phyloP scores from a whole-genome alignment of 2,797 vertebrate species.

The Lemur catta region DNA sequence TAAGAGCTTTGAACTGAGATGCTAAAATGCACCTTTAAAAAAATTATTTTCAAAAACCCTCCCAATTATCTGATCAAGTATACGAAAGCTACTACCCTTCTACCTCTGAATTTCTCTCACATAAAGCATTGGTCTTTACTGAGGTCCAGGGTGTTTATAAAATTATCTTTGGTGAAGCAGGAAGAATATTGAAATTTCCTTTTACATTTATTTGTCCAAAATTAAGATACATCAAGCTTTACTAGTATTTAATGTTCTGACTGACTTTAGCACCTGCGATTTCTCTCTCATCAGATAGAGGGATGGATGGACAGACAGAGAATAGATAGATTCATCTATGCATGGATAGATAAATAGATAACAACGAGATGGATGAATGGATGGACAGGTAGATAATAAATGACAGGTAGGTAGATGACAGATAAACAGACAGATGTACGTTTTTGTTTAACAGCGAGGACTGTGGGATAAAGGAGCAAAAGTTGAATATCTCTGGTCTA shows the following conservation, averaged over 20 bases:
- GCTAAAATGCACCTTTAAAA: not conserved
- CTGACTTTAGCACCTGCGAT: not conserved
- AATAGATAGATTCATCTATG: not conserved
- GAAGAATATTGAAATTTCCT: not conserved
- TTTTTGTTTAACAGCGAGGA: not conserved
- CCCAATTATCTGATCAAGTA: not conserved
- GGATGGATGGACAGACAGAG: not conserved
- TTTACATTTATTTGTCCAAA: conserved; percentile 3
- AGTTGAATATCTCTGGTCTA: not conserved
- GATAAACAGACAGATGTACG: not conserved
- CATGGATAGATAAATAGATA: not conserved
- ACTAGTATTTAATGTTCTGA: not conserved
- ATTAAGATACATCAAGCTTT: not conserved
- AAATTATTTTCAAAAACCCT: not conserved
- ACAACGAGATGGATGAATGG: not conserved
- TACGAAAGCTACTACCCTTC: not conserved
- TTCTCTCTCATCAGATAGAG: not conserved
- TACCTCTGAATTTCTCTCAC: not conserved
- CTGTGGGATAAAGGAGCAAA: not conserved
- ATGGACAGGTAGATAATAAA: not conserved
- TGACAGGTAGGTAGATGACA: not conserved
- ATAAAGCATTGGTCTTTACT: not conserved
- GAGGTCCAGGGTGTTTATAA: not conserved
- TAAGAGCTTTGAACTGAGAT: not conserved
- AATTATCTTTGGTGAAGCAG: not conserved